A percentile compares a stretch with the other conserved stretches of the same genome.
These are phyloP conservation scores for Elysia chlorotica DNA, from an alignment of 1,140 invertebrate genomes.

Conservation along the genomic window DNA sequence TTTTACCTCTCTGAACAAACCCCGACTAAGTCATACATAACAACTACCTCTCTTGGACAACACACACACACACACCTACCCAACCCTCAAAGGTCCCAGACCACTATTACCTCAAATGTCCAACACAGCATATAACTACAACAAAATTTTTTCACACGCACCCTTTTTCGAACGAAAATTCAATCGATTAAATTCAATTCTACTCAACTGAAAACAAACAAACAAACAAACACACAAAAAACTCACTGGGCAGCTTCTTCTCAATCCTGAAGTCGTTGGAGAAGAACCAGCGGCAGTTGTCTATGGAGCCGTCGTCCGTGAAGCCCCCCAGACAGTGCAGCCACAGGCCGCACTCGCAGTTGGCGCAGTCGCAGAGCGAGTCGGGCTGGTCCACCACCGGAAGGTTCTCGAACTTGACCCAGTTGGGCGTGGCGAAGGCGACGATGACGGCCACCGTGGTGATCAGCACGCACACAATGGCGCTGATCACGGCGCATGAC, in stretches of 20 bases:
- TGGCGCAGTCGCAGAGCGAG: constrained; percentile 30
- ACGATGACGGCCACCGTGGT: constrained; percentile 54
- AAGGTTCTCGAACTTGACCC: constrained; percentile 38
- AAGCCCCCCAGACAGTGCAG: constrained; percentile 36
- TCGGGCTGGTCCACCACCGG: neutral
- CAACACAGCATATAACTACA: no score
- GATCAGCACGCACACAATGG: constrained; percentile 53
- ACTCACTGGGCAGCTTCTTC: constrained; percentile 44
- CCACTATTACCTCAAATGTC: no score
- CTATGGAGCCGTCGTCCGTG: constrained; percentile 28
- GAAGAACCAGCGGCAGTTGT: constrained; percentile 55
- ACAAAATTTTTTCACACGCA: no score
- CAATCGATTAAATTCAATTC: no score
- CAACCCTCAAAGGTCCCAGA: no score
- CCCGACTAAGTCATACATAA: no score
- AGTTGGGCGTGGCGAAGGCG: constrained; percentile 54
- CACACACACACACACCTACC: no score
- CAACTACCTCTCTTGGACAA: no score
- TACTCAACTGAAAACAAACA: no score
- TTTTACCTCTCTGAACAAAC: no score
- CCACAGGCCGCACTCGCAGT: constrained; percentile 55
- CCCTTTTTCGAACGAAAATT: no score
- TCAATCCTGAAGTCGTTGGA: constrained; percentile 46
- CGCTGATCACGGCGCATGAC: constrained; percentile 46
- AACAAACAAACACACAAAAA: neutral